These are phyloP conservation scores for Helleia helle DNA, from an alignment of 2,888 invertebrate species.

Conservation along the genomic window DNA sequence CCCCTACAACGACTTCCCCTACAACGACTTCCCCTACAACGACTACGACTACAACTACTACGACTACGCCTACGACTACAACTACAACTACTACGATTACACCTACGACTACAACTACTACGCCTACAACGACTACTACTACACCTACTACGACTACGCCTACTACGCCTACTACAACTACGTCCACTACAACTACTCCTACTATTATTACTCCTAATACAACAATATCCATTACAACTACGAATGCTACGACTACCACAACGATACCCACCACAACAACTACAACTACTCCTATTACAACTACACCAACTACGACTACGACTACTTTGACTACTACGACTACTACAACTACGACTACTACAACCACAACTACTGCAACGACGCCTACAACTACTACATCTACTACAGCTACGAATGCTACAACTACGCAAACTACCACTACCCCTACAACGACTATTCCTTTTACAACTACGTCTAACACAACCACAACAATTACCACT, in stretches of 20 bases:
- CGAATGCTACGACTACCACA: not conserved
- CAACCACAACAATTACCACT: too few relatives aligned
- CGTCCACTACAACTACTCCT: not conserved
- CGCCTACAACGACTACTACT: too few relatives aligned
- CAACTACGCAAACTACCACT: too few relatives aligned
- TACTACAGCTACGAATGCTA: too few relatives aligned
- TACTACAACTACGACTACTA: conserved; percentile 8
- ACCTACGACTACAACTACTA: too few relatives aligned
- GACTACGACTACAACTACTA: not conserved
- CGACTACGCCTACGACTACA: not conserved
- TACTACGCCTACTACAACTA: not conserved
- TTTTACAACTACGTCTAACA: too few relatives aligned
- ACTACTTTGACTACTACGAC: conserved; percentile 9
- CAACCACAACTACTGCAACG: not conserved
- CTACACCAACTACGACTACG: conserved; percentile 11
- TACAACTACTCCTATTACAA: conserved; percentile 13
- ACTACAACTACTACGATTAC: too few relatives aligned
- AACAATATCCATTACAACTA: not conserved
- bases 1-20: not conserved
- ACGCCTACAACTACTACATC: too few relatives aligned
- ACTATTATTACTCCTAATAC: not conserved
- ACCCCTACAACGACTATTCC: too few relatives aligned
- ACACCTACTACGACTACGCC: too few relatives aligned
- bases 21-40: not conserved
- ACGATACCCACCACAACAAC: conserved; percentile 11